These are phyloP conservation scores for Pelmatolapia mariae DNA, from an alignment of 2,113 vertebrate species.

Conservation along the genomic window DNA sequence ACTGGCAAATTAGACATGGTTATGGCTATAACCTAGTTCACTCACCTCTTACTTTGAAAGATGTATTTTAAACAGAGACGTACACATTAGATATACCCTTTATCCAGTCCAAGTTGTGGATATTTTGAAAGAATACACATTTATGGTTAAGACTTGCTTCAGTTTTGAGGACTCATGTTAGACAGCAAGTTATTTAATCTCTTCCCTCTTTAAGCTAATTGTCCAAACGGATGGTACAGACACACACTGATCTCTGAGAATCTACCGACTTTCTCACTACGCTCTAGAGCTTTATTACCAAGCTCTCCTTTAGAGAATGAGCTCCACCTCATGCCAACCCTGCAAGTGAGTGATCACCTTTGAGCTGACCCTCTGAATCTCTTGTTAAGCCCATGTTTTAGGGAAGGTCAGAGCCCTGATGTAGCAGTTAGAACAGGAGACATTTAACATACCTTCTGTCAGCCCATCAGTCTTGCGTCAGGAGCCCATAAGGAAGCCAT, in stretches of 20 bases:
- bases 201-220: not conserved
- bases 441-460: constrained; percentile 86
- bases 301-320: not conserved
- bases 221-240: not conserved
- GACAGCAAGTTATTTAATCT: not conserved
- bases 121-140: not conserved
- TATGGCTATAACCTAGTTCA: not conserved
- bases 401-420: constrained; percentile 68
- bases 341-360: constrained; percentile 68
- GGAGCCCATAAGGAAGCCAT: constrained; percentile 79
- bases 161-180: not conserved
- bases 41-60: not conserved
- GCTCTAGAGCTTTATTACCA: not conserved
- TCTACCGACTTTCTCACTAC: not conserved
- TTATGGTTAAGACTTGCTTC: not conserved
- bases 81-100: not conserved
- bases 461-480: constrained; percentile 74
- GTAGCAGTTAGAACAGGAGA: constrained; percentile 72
- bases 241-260: not conserved
- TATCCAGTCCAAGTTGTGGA: not conserved
- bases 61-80: not conserved
- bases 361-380: constrained; percentile 64
- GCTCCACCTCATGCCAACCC: constrained; percentile 36
- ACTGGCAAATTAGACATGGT: not conserved
- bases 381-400: constrained; percentile 71